These are phyloP conservation scores for Drosophila novamexicana DNA, from an alignment of 1,140 invertebrate species.

Conservation along the genomic window DNA sequence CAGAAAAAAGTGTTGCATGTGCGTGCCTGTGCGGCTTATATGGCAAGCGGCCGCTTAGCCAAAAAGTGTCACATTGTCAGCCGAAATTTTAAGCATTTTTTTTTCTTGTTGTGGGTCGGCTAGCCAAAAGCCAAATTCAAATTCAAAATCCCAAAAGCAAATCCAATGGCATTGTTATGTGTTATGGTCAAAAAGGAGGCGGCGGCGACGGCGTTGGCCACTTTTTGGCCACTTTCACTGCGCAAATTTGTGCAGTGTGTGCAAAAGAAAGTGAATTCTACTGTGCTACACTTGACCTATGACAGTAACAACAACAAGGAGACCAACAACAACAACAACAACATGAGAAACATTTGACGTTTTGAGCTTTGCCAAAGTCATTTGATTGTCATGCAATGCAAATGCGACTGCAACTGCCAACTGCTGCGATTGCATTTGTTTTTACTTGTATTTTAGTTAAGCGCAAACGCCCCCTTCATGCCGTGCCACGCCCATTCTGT, in stretches of 20 bases:
- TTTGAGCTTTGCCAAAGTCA: slow-evolving; percentile 45
- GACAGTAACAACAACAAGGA: slow-evolving; percentile 57
- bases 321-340: slow-evolving; percentile 23
- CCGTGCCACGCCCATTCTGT: slow-evolving; percentile 32
- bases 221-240: slow-evolving; percentile 68
- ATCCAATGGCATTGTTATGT: slow-evolving; percentile 57
- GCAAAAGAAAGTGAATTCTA: slow-evolving; percentile 81
- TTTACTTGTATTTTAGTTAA: neutral
- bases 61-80: slow-evolving; percentile 76
- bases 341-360: slow-evolving; percentile 60
- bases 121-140: slow-evolving; percentile 14
- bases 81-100: slow-evolving; percentile 51
- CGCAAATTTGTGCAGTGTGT: slow-evolving; percentile 54
- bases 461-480: neutral
- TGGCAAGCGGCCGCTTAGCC: slow-evolving; percentile 33
- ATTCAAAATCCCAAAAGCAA: neutral
- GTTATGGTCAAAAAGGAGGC: slow-evolving; percentile 67
- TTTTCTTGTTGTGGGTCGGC: neutral
- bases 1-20: slow-evolving; percentile 11
- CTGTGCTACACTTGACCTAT: slow-evolving; percentile 82
- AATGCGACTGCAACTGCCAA: slow-evolving; percentile 27
- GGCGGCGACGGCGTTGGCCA: neutral
- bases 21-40: slow-evolving; percentile 37
- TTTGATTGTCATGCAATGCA: slow-evolving; percentile 77
- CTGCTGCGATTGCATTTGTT: slow-evolving; percentile 20